phyloP scores from a whole-genome alignment of 2,888 invertebrate genomes.

The Cryptus armator region DNA sequence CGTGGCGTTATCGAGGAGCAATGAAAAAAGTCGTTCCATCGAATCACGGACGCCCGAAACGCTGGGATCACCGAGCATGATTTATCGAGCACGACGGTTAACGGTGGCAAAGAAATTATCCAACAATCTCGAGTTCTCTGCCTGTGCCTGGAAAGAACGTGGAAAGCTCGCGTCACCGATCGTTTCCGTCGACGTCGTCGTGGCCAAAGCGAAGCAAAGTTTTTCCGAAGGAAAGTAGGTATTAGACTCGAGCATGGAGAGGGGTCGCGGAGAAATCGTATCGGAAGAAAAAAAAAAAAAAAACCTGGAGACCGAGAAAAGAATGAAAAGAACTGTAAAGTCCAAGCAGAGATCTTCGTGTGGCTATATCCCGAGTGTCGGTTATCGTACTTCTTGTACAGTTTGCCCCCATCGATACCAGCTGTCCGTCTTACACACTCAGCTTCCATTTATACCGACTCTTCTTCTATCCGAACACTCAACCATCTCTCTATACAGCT shows the following conservation, averaged over 20 bases:
- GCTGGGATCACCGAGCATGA: constrained; percentile 77
- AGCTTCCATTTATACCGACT: constrained; percentile 14
- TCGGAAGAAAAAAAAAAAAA: background rate
- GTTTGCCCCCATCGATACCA: constrained; percentile 24
- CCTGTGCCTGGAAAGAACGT: background rate
- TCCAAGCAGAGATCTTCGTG: constrained; percentile 42
- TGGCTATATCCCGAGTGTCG: constrained; percentile 33
- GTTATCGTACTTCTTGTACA: constrained; percentile 49
- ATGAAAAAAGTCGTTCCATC: constrained; percentile 74
- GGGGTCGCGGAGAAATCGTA: constrained; percentile 36
- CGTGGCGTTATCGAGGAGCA: constrained; percentile 31
- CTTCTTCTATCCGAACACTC: constrained; percentile 3
- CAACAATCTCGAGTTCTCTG: constrained; percentile 65
- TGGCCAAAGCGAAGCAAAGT: constrained; percentile 35
- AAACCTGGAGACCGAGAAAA: background rate
- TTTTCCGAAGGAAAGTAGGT: constrained; percentile 53
- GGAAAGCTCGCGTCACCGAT: constrained; percentile 41
- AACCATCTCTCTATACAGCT: constrained; percentile 4
- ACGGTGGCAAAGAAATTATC: constrained; percentile 77
- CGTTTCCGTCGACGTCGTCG: constrained; percentile 26
- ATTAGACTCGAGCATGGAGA: constrained; percentile 46
- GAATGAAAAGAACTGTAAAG: constrained; percentile 31
- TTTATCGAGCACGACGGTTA: constrained; percentile 76
- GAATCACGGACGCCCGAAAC: constrained; percentile 72
- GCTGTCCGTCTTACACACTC: constrained; percentile 7